Conservation (phyloP, 2,888 invertebrate species). For the Copidosoma aretas region DNA sequence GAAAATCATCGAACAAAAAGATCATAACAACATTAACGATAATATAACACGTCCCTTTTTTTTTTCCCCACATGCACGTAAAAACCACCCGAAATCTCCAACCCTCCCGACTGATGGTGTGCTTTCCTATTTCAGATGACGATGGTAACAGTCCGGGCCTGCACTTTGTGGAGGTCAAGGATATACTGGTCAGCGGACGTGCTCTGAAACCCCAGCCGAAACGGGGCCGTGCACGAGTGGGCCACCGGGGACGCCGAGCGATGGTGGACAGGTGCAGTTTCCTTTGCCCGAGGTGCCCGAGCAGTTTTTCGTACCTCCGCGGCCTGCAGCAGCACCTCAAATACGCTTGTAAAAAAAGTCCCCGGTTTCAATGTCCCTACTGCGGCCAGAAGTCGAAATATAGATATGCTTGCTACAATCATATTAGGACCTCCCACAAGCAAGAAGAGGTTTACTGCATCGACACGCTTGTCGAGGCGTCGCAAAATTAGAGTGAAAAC, state of each 20-base stretch:
- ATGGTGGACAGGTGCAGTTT: constrained; percentile 28
- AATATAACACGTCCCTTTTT: too few relatives aligned
- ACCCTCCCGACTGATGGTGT: too few relatives aligned
- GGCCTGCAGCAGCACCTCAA: constrained; percentile 53
- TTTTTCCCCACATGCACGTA: too few relatives aligned
- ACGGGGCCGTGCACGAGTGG: background rate
- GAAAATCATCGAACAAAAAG: too few relatives aligned
- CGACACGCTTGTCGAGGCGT: constrained; percentile 38
- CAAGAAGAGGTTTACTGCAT: constrained; percentile 45
- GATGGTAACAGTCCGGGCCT: too few relatives aligned
- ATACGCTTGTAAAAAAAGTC: constrained; percentile 52
- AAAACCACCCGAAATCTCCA: too few relatives aligned
- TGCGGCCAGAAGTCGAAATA: constrained; percentile 53
- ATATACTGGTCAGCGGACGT: constrained; percentile 50
- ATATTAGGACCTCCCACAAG: constrained; percentile 54
- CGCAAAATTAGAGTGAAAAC: constrained; percentile 15
- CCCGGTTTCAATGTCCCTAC: constrained; percentile 56
- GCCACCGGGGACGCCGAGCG: background rate
- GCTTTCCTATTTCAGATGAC: background rate
- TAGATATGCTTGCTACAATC: constrained; percentile 53
- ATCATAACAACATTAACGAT: too few relatives aligned
- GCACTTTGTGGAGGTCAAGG: constrained; percentile 37
- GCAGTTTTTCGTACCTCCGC: constrained; percentile 48
- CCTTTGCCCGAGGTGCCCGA: constrained; percentile 48
- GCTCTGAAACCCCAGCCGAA: constrained; percentile 19